Base-by-base conservation (phyloP, 2,113 vertebrate species). In the Trochalopteron elliotii region DNA sequence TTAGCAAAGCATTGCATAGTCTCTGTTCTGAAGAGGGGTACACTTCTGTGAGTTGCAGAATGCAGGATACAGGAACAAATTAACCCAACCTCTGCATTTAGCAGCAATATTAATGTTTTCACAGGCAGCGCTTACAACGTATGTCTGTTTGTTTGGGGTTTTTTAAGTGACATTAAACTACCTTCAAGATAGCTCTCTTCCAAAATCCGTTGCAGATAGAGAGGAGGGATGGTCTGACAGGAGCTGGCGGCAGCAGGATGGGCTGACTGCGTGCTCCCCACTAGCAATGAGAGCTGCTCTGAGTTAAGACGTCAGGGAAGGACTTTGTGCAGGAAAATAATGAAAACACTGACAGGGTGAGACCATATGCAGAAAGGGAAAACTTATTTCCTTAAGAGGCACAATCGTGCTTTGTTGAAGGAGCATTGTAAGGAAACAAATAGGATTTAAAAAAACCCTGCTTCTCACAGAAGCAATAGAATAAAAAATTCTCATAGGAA, bases 181-280 rank as follows among this genome's bases (percentile, higher is more conserved):
- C 42, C 5, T 61, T 79, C 56, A 30, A 53, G 70, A 59, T 79
- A 57, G 70, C 47, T 49, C 20, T 78, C 61, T 88, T 94, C 28
- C 55, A 69, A 89, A 75, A 31, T 31, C 31, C 52, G 5, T 27
- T 52, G 12, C 35, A 82, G 74, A 28, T 18, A 53, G n/a, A 53
- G 44, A 53, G 57, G 35, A 70, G 37, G 61, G 90, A 65, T 75
- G 14, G 0, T 33, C n/a, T 83, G 55, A 40, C 64, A n/a, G 67
- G 71, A 83, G 63, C 70, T 5, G 6, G 15, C 2, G 1, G 33
- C 27, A 35, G 45, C 25, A 77, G 31, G 31, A 44, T 2, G 0
- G 20, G 37, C 72, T 86, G 70, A 56, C 50, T 3, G 12, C 0
- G 0, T 3, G 39, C 76, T 87, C 40, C 47, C 19, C 1, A 0